A percentile compares a stretch with the other conserved stretches of the same genome.
Conservation (phyloP, 2,888 invertebrate species). For the Azorinus chamasolen region DNA sequence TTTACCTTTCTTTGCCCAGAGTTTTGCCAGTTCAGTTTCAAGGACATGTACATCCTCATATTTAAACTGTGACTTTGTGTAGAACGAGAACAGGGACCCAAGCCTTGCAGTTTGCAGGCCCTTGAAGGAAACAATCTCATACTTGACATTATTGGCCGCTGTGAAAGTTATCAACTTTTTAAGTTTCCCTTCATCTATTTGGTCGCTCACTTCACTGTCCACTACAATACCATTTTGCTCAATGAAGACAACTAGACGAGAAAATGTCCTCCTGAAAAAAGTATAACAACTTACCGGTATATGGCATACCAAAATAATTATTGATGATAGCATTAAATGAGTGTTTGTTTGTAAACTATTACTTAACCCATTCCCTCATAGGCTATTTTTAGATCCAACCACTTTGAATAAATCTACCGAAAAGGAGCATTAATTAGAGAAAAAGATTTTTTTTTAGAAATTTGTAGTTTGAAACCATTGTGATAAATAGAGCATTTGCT, state of each 20-base stretch:
- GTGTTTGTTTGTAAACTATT: too few relatives aligned
- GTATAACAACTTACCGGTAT: too few relatives aligned
- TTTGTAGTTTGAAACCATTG: too few relatives aligned
- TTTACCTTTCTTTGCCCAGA: constrained; percentile 46
- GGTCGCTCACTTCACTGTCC: constrained; percentile 42
- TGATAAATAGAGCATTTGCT: too few relatives aligned
- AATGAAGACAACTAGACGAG: constrained; percentile 62
- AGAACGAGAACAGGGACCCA: constrained; percentile 57
- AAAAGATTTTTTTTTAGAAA: too few relatives aligned
- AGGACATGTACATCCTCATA: constrained; percentile 48
- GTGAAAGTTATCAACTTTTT: constrained; percentile 32
- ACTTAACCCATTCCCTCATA: too few relatives aligned
- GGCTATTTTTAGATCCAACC: not conserved
- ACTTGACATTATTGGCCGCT: constrained; percentile 41
- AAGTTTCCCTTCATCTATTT: constrained; percentile 36
- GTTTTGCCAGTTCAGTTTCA: constrained; percentile 21
- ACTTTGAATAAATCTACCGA: too few relatives aligned
- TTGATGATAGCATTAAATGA: too few relatives aligned
- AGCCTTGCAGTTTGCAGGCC: constrained; percentile 37
- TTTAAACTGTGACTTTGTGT: constrained; percentile 28
- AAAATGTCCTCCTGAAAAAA: constrained; percentile 57
- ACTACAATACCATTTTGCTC: constrained; percentile 42
- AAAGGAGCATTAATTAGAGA: too few relatives aligned
- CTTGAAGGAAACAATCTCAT: constrained; percentile 25
- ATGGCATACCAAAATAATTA: too few relatives aligned